A percentile compares a stretch with the other conserved stretches of the same genome.
These are phyloP conservation scores for Brienomyrus brachyistius DNA, from an alignment of 2,113 vertebrate genomes.

Conservation along the genomic window DNA sequence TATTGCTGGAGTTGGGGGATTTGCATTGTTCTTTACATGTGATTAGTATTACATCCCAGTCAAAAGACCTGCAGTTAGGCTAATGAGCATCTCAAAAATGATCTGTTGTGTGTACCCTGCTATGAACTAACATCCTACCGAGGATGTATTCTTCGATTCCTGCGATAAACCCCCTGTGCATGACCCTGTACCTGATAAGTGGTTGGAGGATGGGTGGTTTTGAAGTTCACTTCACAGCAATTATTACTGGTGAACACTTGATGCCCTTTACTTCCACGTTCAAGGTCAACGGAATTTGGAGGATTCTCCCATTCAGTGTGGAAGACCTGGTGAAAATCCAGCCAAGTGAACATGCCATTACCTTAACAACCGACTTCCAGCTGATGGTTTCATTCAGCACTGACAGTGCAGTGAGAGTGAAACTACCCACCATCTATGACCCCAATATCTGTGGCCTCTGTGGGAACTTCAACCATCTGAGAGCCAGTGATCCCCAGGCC, in stretches of 20 bases:
- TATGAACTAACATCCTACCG: not conserved
- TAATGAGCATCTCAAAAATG: not conserved
- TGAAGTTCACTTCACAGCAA: not conserved
- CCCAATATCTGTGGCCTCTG: conserved; percentile 70
- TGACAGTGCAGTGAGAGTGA: conserved; percentile 59
- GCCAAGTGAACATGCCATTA: conserved; percentile 48
- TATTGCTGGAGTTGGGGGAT: not conserved
- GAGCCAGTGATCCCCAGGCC: conserved; percentile 41
- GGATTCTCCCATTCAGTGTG: conserved; percentile 58
- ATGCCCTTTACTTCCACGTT: not conserved
- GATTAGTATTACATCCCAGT: not conserved
- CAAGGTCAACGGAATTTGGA: conserved; percentile 68
- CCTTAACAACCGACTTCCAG: conserved; percentile 56
- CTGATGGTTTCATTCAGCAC: conserved; percentile 60
- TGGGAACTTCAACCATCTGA: conserved; percentile 66
- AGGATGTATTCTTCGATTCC: not conserved
- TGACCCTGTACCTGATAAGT: not conserved
- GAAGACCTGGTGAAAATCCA: conserved; percentile 48
- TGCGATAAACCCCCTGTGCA: not conserved
- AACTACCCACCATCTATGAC: conserved; percentile 57
- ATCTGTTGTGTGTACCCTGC: not conserved
- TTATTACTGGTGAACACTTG: not conserved
- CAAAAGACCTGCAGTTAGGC: not conserved
- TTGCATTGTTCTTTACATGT: not conserved
- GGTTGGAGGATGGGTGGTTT: not conserved